Evolutionary conservation across 2,888 invertebrate species (phyloP).

Genomic region (Ethmia dodecea): DNA sequence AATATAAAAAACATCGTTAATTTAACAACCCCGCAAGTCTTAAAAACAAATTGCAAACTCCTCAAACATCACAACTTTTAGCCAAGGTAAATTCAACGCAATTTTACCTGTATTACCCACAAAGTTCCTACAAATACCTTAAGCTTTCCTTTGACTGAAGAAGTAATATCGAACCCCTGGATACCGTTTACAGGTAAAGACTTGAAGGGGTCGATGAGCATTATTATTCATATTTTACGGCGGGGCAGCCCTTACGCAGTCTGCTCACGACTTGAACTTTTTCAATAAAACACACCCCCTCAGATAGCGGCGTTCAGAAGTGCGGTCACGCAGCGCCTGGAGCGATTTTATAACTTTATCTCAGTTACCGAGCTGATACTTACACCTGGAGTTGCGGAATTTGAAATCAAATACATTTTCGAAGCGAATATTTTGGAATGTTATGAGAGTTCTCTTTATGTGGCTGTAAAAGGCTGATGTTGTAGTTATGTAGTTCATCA

Average conservation of each 20-base stretch:
- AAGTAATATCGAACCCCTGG: slow-evolving; percentile 5
- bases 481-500: too few species aligned
- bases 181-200: slow-evolving; percentile 13
- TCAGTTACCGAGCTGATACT: slow-evolving; percentile 39
- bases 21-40: too few species aligned
- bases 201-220: slow-evolving; percentile 18
- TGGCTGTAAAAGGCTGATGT: too few species aligned
- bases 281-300: slow-evolving; percentile 73
- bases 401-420: neutral
- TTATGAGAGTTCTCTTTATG: neutral
- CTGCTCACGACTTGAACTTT: slow-evolving; percentile 69
- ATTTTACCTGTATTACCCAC: too few species aligned
- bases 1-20: too few species aligned
- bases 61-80: too few species aligned
- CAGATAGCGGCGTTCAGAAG: slow-evolving; percentile 51
- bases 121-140: too few species aligned
- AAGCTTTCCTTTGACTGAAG: too few species aligned
- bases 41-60: too few species aligned
- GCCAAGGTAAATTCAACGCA: too few species aligned
- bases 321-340: slow-evolving; percentile 63
- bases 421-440: too few species aligned
- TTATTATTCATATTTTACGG: slow-evolving; percentile 70
- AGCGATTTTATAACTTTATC: slow-evolving; percentile 75
- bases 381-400: neutral
- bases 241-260: slow-evolving; percentile 49